phyloP scores from a whole-genome alignment of 2,888 invertebrate species.

The Taenaris catops region DNA sequence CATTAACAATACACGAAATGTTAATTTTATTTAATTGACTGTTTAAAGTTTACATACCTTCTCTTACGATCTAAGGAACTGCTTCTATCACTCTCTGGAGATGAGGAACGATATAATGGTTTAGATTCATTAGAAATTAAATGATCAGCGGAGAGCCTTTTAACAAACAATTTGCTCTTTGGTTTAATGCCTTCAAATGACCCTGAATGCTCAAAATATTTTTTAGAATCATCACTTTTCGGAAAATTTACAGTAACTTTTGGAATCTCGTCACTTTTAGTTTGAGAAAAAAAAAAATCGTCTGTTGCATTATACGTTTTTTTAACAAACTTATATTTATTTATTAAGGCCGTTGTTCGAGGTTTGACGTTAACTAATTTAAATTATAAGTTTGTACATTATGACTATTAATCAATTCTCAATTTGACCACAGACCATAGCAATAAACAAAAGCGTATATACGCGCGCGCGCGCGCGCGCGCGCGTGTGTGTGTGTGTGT shows the following conservation, averaged over 20 bases:
- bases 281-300: constrained; percentile 47
- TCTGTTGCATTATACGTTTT: constrained; percentile 57
- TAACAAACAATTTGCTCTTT: constrained; percentile 67
- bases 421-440: too few species aligned
- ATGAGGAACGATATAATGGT: constrained; percentile 60
- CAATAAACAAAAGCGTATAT: too few species aligned
- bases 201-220: constrained; percentile 65
- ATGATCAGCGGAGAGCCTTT: constrained; percentile 71
- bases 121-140: constrained; percentile 64
- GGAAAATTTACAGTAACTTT: constrained; percentile 65
- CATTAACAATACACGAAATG: constrained; percentile 13
- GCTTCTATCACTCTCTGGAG: constrained; percentile 71
- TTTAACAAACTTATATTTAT: too few species aligned
- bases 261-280: constrained; percentile 64
- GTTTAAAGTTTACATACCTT: constrained; percentile 42
- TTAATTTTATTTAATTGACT: constrained; percentile 1
- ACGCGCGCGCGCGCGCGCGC: too few species aligned
- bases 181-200: constrained; percentile 71
- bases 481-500: too few species aligned
- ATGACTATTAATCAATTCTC: too few species aligned
- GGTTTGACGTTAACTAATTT: constrained; percentile 48
- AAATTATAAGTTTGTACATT: too few species aligned
- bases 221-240: constrained; percentile 55
- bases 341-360: too few species aligned
- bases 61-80: constrained; percentile 68